Base-by-base conservation (phyloP, 1,140 invertebrate species). In the Nasonia giraulti region DNA sequence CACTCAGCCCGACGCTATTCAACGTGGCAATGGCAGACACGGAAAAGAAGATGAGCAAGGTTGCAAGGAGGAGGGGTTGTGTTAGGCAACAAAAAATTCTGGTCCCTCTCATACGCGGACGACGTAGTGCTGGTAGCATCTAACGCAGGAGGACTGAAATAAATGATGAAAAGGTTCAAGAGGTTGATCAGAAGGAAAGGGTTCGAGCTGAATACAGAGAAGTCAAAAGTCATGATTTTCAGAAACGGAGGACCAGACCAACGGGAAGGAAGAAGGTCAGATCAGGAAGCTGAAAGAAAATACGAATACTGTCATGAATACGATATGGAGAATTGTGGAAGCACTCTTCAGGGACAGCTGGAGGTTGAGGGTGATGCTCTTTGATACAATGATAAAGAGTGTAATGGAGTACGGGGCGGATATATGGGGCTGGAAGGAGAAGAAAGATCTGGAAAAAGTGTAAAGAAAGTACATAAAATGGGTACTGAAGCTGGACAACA, bases 201-300 rank as follows among this genome's bases (percentile, higher is more conserved):
- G 44, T 12, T 84, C 4, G 14, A 79, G 11, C 31, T 86, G 0
- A 87, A 86, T 80, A 73, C 40, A 31, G 71, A 74, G 23, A 87
- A 87, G 68, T 74, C 85, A 66, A 84, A 86, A 66, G 80, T 87
- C 17, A 73, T 87, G 82, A 47, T 79, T 4, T 87, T 86, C 31
- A 82, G 85, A 47, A 84, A 75, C 4, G 82, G 78, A 14, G 80
- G 79, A 50, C n/a, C n/a, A n/a, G n/a, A n/a, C n/a, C n/a, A 62
- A 62, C 55, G 20, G 20, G 11, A 62, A 62, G 2, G 55, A 62
- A 62, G 55, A 62, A 14, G 20, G 2, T 14, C 55, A 62, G 55
- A 62, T 62, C 2, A 62, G 20, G 20, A 62, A 20, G 11, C 12
- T 62, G 20, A 14, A 62, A 20, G 11, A 20, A 12, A 62, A 62